A percentile compares a stretch with the other conserved stretches of the same genome.
Evolutionary conservation across 2,797 vertebrate genomes (phyloP).

Genomic region (Pachyuromys duprasi): DNA sequence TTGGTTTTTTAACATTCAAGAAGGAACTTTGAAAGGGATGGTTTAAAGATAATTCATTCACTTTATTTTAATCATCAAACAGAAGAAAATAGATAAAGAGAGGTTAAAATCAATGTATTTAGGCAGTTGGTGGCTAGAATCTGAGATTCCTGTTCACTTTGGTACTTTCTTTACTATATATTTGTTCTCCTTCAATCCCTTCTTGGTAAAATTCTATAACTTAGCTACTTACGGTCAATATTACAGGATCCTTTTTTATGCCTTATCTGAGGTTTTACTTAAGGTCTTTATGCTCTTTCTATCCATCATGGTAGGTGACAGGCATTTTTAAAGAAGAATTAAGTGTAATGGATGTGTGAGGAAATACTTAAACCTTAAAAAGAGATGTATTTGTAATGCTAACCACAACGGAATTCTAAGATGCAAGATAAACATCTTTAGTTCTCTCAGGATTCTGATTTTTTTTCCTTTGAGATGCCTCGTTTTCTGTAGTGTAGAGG

Average conservation of each 20-base stretch:
- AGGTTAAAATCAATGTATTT: neutral
- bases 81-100: neutral
- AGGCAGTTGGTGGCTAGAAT: neutral
- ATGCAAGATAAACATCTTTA: neutral
- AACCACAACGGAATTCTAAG: constrained; percentile 36
- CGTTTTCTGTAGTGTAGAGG: neutral
- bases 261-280: constrained; percentile 9
- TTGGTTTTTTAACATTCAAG: neutral
- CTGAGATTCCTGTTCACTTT: neutral
- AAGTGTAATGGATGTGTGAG: neutral
- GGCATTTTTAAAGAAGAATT: neutral
- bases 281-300: neutral
- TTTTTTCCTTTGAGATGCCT: constrained; percentile 22
- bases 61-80: neutral
- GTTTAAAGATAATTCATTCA: neutral
- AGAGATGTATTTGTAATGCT: neutral
- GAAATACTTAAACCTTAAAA: neutral
- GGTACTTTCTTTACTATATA: neutral
- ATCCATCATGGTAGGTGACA: neutral
- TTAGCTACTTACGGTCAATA: neutral
- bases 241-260: neutral
- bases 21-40: neutral
- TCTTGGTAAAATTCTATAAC: neutral
- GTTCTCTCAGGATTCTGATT: constrained; percentile 18
- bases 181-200: neutral